Conservation (phyloP, 1,140 invertebrate genomes). For the Eriocheir sinensis region DNA sequence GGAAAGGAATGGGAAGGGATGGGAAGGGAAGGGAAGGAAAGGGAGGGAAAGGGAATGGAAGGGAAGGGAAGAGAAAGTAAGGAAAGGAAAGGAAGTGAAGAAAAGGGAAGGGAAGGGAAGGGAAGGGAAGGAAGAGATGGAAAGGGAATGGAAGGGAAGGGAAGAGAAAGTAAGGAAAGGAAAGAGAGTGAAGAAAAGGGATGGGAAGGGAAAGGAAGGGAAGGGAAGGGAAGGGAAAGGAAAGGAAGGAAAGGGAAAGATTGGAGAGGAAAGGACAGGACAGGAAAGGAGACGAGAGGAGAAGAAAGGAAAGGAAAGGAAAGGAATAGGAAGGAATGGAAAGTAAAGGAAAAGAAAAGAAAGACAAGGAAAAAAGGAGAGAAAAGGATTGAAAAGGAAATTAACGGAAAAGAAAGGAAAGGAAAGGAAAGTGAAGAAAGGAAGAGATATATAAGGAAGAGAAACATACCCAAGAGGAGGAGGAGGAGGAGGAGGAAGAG, state of each 20-base stretch:
- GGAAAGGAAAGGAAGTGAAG: neutral
- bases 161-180: neutral
- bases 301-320: neutral
- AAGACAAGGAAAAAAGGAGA: neutral
- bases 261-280: neutral
- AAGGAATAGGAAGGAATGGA: neutral
- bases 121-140: neutral
- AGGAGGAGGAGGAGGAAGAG: neutral
- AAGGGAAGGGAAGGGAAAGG: neutral
- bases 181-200: neutral
- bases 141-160: neutral
- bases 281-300: neutral
- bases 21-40: neutral
- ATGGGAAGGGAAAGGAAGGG: neutral
- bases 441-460: neutral
- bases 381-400: neutral
- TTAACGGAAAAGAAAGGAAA: neutral
- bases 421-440: neutral
- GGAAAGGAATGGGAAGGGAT: neutral
- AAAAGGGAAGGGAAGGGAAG: neutral
- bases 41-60: neutral
- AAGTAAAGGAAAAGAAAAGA: neutral
- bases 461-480: too few relatives aligned
- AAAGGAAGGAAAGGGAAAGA: neutral
- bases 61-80: neutral